phyloP scores from a whole-genome alignment of 2,888 invertebrate genomes.

The Barypeithes pellucidus region DNA sequence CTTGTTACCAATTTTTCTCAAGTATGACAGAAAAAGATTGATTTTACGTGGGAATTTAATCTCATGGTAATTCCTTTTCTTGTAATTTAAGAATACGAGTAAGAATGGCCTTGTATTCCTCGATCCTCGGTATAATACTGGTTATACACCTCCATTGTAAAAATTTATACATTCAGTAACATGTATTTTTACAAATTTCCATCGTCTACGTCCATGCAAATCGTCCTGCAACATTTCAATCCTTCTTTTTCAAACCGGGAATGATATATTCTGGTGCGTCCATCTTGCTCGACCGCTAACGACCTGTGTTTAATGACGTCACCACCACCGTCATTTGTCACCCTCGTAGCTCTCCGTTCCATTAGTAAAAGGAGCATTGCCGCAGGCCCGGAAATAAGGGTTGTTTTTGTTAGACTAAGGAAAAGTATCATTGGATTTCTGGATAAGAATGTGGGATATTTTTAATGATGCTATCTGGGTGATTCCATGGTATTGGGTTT shows the following conservation, averaged over 20 bases:
- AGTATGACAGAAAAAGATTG: no score
- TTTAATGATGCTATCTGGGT: background rate
- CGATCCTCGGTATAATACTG: no score
- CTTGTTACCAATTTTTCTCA: no score
- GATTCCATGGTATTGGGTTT: no score
- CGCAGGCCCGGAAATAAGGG: constrained; percentile 27
- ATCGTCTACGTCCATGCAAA: constrained; percentile 2
- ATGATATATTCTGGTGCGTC: constrained; percentile 59
- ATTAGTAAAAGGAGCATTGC: constrained; percentile 41
- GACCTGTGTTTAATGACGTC: constrained; percentile 61
- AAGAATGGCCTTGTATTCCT: no score
- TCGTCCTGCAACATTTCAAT: constrained; percentile 30
- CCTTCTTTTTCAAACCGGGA: constrained; percentile 29
- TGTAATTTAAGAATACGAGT: no score
- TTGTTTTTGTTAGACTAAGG: constrained; percentile 6
- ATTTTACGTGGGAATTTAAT: no score
- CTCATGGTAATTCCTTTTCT: no score
- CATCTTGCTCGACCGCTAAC: constrained; percentile 59
- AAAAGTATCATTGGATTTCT: constrained; percentile 11
- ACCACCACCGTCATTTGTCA: constrained; percentile 60
- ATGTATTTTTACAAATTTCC: background rate
- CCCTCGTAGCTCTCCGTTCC: constrained; percentile 57
- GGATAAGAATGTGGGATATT: background rate
- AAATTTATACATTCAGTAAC: no score
- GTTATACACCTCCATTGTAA: no score